Evolutionary conservation across 2,888 invertebrate species (phyloP), one percentile per base, ranked within the genome.

Genomic region (Polyommatus icarus): DNA sequence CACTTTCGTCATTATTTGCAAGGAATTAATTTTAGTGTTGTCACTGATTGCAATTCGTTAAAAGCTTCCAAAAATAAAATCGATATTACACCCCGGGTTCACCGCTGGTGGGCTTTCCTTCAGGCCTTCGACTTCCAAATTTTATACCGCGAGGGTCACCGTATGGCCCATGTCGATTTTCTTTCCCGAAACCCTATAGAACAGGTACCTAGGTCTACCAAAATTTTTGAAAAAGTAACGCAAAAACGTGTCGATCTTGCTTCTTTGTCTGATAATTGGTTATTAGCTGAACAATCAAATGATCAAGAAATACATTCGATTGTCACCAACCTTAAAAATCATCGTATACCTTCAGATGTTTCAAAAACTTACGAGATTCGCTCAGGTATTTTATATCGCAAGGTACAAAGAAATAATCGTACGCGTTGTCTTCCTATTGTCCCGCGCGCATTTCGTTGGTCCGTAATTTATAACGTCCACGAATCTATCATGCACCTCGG

Each of bases 21-120:
- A 6, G 84, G 82, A 0, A 46, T 78, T 0, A 77, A 78, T 6
- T 84, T 84, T 67, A 78, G n/a, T 3, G 78, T 83, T 0, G 77
- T 84, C 0, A 83, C 84, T n/a, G 83, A 84, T 71, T 83, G 84
- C 67, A 81, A 82, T 40, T 78, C 84, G 0, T 18, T 84, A 0
- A 83, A 83, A 71, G 46, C 81, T 3, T 80, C 83, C 18, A 57
- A 61, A 29, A 73, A 76, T 1, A 82, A 82, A 72, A 7, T 77
- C 3, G 82, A 83, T 36, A 57, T 83, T 20, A 71, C 80, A 8
- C 81, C 82, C 81, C 10, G 46, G 46, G 46, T 46, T 12, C 46
- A 46, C 12, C 10, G 46, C 10, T 46, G 46, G 46, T 46, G 46
- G 46, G 46, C 46, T 12, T 46, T 46, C 5, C 46, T 46, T 12